These are phyloP conservation scores for Ichneumoninae sp. DNA, from an alignment of 2,888 invertebrate genomes.

Conservation along the genomic window DNA sequence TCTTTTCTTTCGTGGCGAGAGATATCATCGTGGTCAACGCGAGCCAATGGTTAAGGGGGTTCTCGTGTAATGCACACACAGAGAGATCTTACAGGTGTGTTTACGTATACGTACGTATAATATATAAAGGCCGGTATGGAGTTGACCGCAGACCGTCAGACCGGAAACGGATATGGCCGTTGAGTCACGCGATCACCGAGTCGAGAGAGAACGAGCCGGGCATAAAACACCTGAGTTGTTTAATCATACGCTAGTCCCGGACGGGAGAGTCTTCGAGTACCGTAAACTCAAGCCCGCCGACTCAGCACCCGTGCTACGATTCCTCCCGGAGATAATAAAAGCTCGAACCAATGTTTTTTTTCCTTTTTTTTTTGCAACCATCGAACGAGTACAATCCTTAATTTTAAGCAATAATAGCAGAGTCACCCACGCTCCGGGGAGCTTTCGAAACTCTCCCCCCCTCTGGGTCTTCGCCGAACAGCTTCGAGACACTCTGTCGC, in stretches of 20 bases:
- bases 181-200: slow-evolving; percentile 82
- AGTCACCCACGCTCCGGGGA: slow-evolving; percentile 1
- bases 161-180: slow-evolving; percentile 83
- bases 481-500: slow-evolving; percentile 28
- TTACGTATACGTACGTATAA: background rate
- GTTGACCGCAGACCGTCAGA: slow-evolving; percentile 77
- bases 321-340: slow-evolving; percentile 56
- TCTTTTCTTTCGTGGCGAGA: slow-evolving; percentile 65
- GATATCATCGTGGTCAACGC: slow-evolving; percentile 71
- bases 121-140: slow-evolving; percentile 35
- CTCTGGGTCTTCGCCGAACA: slow-evolving; percentile 16
- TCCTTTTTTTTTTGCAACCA: slow-evolving; percentile 35
- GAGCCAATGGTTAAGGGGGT: slow-evolving; percentile 75
- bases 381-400: slow-evolving; percentile 60
- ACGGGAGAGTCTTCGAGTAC: slow-evolving; percentile 69
- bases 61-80: slow-evolving; percentile 17
- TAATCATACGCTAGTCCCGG: slow-evolving; percentile 77
- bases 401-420: slow-evolving; percentile 45
- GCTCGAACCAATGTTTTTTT: slow-evolving; percentile 27
- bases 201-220: slow-evolving; percentile 62
- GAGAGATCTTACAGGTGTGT: slow-evolving; percentile 12
- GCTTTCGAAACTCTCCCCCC: slow-evolving; percentile 11
- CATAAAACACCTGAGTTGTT: slow-evolving; percentile 83
- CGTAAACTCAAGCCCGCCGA: slow-evolving; percentile 69
- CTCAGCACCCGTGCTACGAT: slow-evolving; percentile 39